Percentiles rank a stretch among this genome's conserved stretches.
phyloP scores from a whole-genome alignment of 2,888 invertebrate species.

The Meandrusa payeni region DNA sequence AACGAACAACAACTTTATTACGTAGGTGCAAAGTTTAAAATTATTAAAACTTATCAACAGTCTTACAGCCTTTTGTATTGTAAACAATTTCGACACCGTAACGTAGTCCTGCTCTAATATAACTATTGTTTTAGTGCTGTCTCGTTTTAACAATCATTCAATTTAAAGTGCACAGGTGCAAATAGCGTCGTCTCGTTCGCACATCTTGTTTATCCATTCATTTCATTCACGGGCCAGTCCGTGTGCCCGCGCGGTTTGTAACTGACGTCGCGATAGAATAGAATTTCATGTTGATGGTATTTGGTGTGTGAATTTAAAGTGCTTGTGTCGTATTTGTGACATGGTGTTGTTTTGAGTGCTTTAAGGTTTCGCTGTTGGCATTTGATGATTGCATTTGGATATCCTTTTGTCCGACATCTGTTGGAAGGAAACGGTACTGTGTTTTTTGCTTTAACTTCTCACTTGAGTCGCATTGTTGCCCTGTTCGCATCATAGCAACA shows the following conservation, averaged over 20 bases:
- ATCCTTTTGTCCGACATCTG: constrained; percentile 43
- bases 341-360: constrained; percentile 27
- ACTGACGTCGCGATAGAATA: constrained; percentile 44
- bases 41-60: background rate
- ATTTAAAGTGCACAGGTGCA: constrained; percentile 76
- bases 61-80: background rate
- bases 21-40: background rate
- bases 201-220: constrained; percentile 51
- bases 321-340: constrained; percentile 34
- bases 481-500: constrained; percentile 7
- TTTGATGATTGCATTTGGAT: constrained; percentile 42
- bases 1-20: constrained; percentile 33
- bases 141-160: constrained; percentile 61
- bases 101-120: constrained; percentile 51
- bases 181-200: constrained; percentile 56
- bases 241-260: constrained; percentile 39
- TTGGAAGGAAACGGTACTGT: constrained; percentile 39
- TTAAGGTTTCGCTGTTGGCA: constrained; percentile 48
- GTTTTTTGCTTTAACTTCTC: constrained; percentile 36
- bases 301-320: constrained; percentile 35
- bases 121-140: constrained; percentile 64
- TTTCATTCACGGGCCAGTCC: constrained; percentile 56
- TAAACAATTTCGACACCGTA: constrained; percentile 9
- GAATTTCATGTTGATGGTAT: constrained; percentile 38
- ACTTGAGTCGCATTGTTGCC: constrained; percentile 19